Conservation (phyloP, 2,888 invertebrate species). For the Patella depressa region DNA sequence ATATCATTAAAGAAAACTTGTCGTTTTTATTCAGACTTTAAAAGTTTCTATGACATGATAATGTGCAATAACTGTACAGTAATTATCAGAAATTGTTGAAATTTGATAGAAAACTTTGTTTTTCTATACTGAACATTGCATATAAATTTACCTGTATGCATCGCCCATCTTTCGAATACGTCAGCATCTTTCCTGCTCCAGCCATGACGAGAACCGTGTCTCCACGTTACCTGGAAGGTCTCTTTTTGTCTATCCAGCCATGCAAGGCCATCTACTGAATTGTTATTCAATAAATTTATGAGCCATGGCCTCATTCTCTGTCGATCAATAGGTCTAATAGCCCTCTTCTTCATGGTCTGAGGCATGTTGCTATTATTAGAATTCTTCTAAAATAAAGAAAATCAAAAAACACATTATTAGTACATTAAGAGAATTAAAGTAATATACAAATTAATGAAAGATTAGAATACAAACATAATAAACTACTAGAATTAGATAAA, state of each 20-base stretch:
- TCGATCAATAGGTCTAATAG: slow-evolving; percentile 58
- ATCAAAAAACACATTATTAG: too few species aligned
- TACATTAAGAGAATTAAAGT: too few species aligned
- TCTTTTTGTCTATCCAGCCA: slow-evolving; percentile 55
- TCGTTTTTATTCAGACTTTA: too few species aligned
- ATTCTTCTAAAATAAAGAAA: too few species aligned
- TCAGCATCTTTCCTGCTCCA: slow-evolving; percentile 60
- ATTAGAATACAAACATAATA: too few species aligned
- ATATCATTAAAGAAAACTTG: too few species aligned
- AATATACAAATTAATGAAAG: too few species aligned
- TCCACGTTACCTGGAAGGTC: slow-evolving; percentile 62
- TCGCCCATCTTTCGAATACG: slow-evolving; percentile 63
- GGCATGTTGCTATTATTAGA: neutral
- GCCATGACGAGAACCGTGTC: slow-evolving; percentile 63
- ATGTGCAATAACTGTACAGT: too few species aligned
- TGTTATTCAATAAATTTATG: slow-evolving; percentile 47
- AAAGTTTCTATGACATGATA: too few species aligned
- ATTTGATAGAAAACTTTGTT: neutral
- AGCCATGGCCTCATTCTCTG: slow-evolving; percentile 66
- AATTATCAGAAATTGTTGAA: neutral
- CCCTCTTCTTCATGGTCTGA: slow-evolving; percentile 26
- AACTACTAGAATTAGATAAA: too few species aligned
- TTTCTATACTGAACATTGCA: neutral
- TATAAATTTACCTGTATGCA: slow-evolving; percentile 58
- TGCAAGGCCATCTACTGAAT: slow-evolving; percentile 47